phyloP scores from a whole-genome alignment of 2,113 vertebrate species.

The Xyrauchen texanus region DNA sequence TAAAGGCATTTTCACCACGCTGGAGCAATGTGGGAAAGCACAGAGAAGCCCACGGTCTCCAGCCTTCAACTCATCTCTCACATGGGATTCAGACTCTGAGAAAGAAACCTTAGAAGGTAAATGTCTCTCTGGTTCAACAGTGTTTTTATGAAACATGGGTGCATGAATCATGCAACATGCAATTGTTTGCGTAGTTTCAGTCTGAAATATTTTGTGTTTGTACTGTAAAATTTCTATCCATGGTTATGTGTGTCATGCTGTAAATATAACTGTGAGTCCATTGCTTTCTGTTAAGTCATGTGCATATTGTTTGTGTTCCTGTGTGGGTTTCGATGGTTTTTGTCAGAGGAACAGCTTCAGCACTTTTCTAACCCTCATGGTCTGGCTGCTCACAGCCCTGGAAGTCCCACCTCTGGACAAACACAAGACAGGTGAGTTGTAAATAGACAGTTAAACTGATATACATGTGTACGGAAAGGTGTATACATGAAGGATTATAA shows the following conservation, averaged over 20 bases:
- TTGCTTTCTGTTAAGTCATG: constrained; percentile 36
- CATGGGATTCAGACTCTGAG: constrained; percentile 81
- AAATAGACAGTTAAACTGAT: neutral
- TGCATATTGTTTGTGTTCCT: constrained; percentile 53
- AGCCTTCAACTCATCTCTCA: constrained; percentile 76
- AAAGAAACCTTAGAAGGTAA: constrained; percentile 75
- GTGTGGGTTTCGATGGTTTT: constrained; percentile 56
- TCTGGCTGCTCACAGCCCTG: constrained; percentile 80
- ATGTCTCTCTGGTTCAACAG: neutral
- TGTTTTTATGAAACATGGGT: neutral
- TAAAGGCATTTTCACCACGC: constrained; percentile 47
- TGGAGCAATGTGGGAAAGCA: constrained; percentile 56
- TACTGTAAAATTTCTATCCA: constrained; percentile 14
- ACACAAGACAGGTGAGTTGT: constrained; percentile 39
- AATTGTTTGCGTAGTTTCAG: neutral
- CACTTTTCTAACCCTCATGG: constrained; percentile 82
- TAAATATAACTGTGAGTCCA: constrained; percentile 36
- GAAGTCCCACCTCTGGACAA: constrained; percentile 72
- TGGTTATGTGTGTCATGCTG: constrained; percentile 23
- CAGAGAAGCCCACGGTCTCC: constrained; percentile 69
- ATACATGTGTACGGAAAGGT: neutral
- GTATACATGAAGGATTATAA: neutral
- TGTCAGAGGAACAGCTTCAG: constrained; percentile 79
- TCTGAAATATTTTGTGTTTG: neutral
- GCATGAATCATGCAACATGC: neutral